A percentile compares a stretch with the other conserved stretches of the same genome.
Evolutionary conservation across 2,797 vertebrate species (phyloP).

Genomic region (Ceyx erithaca): DNA sequence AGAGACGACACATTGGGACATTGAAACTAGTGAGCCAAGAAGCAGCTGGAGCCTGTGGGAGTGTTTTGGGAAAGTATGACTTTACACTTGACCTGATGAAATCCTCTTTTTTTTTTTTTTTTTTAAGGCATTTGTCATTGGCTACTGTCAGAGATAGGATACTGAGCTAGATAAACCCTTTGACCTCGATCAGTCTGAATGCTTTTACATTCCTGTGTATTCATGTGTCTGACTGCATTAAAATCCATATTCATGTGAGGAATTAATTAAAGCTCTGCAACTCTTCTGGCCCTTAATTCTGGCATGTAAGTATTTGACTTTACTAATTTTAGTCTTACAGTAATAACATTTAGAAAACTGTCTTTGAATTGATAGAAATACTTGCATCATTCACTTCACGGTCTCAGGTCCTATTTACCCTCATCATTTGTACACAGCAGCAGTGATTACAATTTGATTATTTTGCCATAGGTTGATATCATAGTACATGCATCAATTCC

Average conservation of each 20-base stretch:
- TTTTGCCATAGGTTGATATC: not conserved
- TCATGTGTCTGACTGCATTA: not conserved
- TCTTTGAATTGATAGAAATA: not conserved
- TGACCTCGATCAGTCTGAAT: not conserved
- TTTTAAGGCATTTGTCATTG: not conserved
- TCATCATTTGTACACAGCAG: not conserved
- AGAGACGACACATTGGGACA: not conserved
- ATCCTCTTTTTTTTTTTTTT: conserved; percentile 8
- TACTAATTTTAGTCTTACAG: not conserved
- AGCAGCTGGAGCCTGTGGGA: not conserved
- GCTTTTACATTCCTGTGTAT: not conserved
- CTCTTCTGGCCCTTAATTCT: not conserved
- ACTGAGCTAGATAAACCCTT: not conserved
- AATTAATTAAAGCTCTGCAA: not conserved
- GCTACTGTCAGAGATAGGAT: not conserved
- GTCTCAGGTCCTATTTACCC: not conserved
- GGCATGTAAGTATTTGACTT: not conserved
- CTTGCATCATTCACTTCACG: not conserved
- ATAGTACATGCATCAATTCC: not conserved
- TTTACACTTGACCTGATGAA: not conserved
- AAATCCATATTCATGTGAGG: accelerated
- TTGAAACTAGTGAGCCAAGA: not conserved
- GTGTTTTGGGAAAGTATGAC: not conserved
- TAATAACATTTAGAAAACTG: not conserved
- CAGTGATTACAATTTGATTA: not conserved